Percentiles rank a stretch among this genome's conserved stretches.
Evolutionary conservation across 2,113 vertebrate genomes (phyloP).

Genomic region (Platysternon megacephalum): DNA sequence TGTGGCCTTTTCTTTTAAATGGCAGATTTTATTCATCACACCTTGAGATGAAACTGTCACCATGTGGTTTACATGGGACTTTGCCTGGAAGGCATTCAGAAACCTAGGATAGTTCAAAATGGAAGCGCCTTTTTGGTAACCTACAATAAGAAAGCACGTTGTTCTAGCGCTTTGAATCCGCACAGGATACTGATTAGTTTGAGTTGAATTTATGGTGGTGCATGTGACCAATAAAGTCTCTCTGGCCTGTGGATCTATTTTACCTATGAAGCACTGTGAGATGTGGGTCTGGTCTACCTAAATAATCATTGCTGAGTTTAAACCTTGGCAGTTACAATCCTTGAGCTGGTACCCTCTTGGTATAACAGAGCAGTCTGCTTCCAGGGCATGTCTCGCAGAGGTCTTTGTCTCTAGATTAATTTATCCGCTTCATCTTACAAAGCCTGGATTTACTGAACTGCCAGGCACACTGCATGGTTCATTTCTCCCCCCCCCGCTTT

Average conservation of each 20-base stretch:
- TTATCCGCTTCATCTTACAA: not conserved
- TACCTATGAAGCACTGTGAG: not conserved
- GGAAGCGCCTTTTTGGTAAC: not conserved
- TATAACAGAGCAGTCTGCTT: not conserved
- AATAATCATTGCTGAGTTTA: not conserved
- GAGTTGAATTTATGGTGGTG: not conserved
- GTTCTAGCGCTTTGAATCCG: not conserved
- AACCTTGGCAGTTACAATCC: not conserved
- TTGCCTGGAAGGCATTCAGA: not conserved
- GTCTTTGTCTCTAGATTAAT: not conserved
- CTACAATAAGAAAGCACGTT: not conserved
- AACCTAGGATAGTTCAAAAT: not conserved
- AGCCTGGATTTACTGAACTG: not conserved
- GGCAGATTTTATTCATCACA: not conserved
- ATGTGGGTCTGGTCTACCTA: not conserved
- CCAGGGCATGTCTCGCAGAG: not conserved
- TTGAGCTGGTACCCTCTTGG: not conserved
- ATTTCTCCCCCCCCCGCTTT: too few relatives aligned
- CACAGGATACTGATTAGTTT: not conserved
- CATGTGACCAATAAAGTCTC: not conserved
- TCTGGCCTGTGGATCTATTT: not conserved
- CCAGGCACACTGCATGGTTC: not conserved
- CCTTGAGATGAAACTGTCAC: rapidly evolving
- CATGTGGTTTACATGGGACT: not conserved
- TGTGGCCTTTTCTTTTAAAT: not conserved